phyloP scores from a whole-genome alignment of 2,797 vertebrate species.

The Dendrocincla fuliginosa region DNA sequence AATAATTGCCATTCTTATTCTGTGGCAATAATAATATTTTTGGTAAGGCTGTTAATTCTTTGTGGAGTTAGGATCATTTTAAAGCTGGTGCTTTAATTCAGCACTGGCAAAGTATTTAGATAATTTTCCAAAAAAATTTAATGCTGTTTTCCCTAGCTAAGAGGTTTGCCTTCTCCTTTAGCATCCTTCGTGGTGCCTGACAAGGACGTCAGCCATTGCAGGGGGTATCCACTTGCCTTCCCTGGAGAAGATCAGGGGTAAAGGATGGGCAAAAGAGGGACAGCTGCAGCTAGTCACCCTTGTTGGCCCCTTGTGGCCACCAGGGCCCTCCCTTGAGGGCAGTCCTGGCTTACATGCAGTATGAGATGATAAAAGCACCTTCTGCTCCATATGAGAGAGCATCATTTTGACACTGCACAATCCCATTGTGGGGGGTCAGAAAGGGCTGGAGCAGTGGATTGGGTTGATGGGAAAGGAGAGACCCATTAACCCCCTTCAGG shows the following conservation, averaged over 20 bases:
- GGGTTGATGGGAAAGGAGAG: not conserved
- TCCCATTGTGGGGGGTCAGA: not conserved
- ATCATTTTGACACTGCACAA: not conserved
- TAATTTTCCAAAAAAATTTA: not conserved
- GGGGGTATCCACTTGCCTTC: not conserved
- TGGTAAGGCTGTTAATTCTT: not conserved
- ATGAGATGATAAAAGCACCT: not conserved
- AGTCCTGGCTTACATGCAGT: not conserved
- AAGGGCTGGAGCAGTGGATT: not conserved
- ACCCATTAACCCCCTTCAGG: fast-evolving
- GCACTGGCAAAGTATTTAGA: not conserved
- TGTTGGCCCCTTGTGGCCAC: not conserved
- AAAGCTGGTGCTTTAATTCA: not conserved
- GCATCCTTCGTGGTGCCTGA: not conserved
- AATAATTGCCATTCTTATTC: not conserved
- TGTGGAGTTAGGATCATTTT: not conserved
- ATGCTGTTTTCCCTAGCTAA: not conserved
- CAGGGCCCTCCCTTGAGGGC: not conserved
- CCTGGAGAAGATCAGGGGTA: not conserved
- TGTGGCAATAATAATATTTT: not conserved
- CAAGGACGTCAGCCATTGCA: fast-evolving
- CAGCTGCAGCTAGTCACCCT: fast-evolving
- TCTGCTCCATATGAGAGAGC: not conserved
- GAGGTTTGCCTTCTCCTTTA: not conserved
- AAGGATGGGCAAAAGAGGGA: not conserved